phyloP scores from a whole-genome alignment of 2,113 vertebrate species.

The Rhipidura dahli region DNA sequence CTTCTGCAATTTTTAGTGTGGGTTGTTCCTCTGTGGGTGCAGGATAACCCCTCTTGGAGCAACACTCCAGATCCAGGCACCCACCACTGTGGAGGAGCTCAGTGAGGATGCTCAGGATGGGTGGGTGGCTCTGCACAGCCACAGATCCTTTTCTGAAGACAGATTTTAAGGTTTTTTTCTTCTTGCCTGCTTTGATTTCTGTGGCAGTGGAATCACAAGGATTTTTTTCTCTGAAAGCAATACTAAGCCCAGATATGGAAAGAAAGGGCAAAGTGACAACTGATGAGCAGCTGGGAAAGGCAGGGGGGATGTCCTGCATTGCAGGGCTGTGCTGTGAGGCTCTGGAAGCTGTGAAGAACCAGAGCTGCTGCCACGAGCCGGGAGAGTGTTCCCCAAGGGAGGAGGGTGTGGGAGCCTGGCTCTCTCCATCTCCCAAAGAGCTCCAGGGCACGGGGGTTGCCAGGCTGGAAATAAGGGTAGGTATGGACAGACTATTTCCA shows the following conservation, averaged over 20 bases:
- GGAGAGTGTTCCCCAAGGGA: neutral
- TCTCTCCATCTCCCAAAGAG: rapidly evolving
- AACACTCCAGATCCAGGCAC: neutral
- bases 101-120: neutral
- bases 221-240: conserved; percentile 19
- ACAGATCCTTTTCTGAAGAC: neutral
- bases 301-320: neutral
- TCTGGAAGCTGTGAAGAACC: neutral
- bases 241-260: neutral
- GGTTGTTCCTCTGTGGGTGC: neutral
- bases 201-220: neutral
- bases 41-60: neutral
- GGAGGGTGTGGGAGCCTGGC: too few relatives aligned
- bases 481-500: neutral
- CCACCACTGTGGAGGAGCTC: rapidly evolving
- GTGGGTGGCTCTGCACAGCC: neutral
- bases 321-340: neutral
- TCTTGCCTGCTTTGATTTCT: neutral
- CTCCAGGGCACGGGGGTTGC: neutral
- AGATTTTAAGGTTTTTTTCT: neutral
- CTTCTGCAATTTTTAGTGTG: neutral
- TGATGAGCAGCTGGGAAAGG: neutral
- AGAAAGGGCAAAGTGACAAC: neutral
- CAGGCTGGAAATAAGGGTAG: neutral
- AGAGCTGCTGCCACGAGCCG: neutral